phyloP scores from a whole-genome alignment of 2,797 vertebrate species.

The Otolemur crassicaudatus region DNA sequence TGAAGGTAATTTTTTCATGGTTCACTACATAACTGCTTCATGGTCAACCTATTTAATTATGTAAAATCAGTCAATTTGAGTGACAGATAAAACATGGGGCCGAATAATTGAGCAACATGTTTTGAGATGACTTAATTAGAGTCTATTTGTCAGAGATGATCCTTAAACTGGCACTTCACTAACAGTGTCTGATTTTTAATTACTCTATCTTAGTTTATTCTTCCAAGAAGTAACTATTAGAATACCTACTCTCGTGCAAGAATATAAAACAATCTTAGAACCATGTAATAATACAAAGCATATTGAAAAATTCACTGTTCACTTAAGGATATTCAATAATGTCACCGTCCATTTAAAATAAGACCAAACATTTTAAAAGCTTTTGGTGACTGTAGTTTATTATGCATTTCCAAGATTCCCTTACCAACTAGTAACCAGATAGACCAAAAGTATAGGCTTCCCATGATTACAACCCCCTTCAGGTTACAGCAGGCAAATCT shows the following conservation, averaged over 20 bases:
- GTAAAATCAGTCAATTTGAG: constrained; percentile 28
- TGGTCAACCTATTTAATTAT: neutral
- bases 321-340: constrained; percentile 40
- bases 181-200: constrained; percentile 33
- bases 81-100: neutral
- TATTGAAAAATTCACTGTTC: neutral
- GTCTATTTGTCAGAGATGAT: neutral
- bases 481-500: neutral
- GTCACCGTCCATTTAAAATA: constrained; percentile 49
- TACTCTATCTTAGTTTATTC: neutral
- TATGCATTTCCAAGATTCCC: constrained; percentile 18
- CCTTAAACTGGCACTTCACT: constrained; percentile 1
- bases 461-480: neutral
- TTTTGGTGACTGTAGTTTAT: constrained; percentile 23
- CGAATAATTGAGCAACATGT: neutral
- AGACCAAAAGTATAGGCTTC: neutral
- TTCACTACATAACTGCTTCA: neutral
- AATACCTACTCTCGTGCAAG: neutral
- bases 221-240: neutral
- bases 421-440: constrained; percentile 14
- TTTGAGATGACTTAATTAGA: neutral
- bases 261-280: constrained; percentile 29
- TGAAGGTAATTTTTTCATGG: neutral
- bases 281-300: constrained; percentile 1
- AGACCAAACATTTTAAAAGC: constrained; percentile 16